These are phyloP conservation scores for Gasterosteus nipponicus DNA, from an alignment of 2,113 vertebrate species.

Conservation along the genomic window DNA sequence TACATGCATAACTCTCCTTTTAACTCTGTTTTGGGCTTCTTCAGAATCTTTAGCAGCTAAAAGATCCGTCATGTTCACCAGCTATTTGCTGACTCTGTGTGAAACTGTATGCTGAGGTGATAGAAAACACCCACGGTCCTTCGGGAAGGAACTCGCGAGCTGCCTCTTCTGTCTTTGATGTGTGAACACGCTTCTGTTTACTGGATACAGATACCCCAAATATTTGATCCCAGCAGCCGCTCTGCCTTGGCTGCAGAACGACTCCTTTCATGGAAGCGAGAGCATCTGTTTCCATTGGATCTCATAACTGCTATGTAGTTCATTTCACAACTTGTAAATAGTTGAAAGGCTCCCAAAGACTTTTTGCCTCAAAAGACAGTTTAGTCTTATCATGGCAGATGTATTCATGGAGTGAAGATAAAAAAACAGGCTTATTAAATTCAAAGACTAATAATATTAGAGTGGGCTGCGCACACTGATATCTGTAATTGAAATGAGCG, in stretches of 20 bases:
- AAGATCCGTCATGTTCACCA: neutral
- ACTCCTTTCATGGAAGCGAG: constrained; percentile 43
- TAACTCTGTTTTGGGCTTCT: neutral
- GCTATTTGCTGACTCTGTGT: neutral
- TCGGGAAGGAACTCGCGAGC: neutral
- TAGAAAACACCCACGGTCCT: neutral
- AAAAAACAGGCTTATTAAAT: neutral
- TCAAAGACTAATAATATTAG: neutral
- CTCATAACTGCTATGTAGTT: neutral
- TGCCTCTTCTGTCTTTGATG: accelerated
- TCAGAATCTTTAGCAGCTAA: neutral
- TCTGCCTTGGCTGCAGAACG: neutral
- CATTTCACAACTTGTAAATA: neutral
- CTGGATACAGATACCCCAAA: neutral
- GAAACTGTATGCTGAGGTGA: neutral
- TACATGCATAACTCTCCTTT: neutral
- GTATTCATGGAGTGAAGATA: neutral
- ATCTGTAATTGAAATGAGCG: neutral
- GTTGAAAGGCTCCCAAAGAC: neutral
- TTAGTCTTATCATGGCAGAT: neutral
- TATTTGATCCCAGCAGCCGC: constrained; percentile 29
- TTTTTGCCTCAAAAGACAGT: neutral
- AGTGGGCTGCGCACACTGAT: constrained; percentile 19
- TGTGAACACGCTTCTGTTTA: constrained; percentile 33
- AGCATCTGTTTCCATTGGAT: neutral